phyloP scores from a whole-genome alignment of 2,797 vertebrate genomes.

The Poeciliopsis turneri region DNA sequence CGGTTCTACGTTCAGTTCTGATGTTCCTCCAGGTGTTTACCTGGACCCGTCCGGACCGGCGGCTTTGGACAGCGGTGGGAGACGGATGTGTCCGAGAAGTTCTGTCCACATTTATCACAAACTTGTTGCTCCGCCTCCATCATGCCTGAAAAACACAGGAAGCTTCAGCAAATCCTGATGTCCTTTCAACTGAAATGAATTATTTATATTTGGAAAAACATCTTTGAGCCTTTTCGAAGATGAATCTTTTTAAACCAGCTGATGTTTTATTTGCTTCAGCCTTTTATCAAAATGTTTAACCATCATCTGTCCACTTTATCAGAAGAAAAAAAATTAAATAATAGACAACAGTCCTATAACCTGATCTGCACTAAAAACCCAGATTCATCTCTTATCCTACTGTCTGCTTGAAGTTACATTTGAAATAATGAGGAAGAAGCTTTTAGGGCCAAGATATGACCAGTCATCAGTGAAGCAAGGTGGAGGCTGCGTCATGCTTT shows the following conservation, averaged over 20 bases:
- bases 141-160: slow-evolving; percentile 47
- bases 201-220: neutral
- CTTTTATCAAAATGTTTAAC: neutral
- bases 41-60: slow-evolving; percentile 33
- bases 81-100: slow-evolving; percentile 71
- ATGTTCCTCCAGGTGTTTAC: slow-evolving; percentile 50
- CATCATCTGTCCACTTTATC: neutral
- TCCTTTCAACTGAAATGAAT: neutral
- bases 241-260: neutral
- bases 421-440: neutral
- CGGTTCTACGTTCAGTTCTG: slow-evolving; percentile 68
- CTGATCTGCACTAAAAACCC: neutral
- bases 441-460: neutral
- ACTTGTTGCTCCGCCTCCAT: slow-evolving; percentile 76
- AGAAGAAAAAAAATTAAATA: neutral
- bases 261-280: neutral
- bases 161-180: neutral
- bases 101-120: slow-evolving; percentile 77
- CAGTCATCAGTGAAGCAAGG: neutral
- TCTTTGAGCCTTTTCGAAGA: neutral
- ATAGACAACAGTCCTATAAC: neutral
- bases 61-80: slow-evolving; percentile 70
- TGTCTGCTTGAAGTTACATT: neutral
- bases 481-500: neutral
- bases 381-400: neutral